Evolutionary conservation across 2,888 invertebrate genomes (phyloP), one percentile per base, ranked within the genome.

Genomic region (Phlogophora meticulosa): DNA sequence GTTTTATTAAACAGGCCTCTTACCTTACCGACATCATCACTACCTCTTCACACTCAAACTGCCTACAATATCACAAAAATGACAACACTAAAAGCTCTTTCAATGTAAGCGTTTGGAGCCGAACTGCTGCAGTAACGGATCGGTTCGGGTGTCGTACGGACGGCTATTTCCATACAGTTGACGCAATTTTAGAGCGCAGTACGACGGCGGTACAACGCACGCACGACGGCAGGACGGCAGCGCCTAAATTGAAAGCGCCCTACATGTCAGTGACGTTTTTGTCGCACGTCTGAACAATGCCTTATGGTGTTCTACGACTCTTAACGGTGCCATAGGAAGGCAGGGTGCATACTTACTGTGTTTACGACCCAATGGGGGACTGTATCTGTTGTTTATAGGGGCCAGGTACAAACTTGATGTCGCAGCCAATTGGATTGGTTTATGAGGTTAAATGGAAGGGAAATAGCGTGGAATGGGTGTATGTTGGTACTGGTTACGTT

Each of bases 311-410:
- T 49, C 57, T 49, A 32, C 22, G 42, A 58, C 28, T 56, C 43
- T 49, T 71, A 62, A 40, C 7, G 63, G 38, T 20, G 34, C 10
- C 40, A 42, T 36, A 36, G 46, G n/a, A 28, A 24, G 4, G 40
- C 40, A 60, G 75, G 71, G 51, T 75, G 76, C 76, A 71, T 59
- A 76, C 75, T 75, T 71, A 76, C 5, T 61, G 58, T 76, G 65
- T 75, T 75, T 75, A 75, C 71, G 75, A 71, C 42, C 38, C 61
- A 13, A 58, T 38, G 55, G 71, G 65, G 71, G 20, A 60, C 61
- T 38, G 58, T 76, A 55, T 65, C 57, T 53, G 65, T 61, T 65
- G 53, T 65, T 64, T 71, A 65, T 61, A 46, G 53, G 53, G 48
- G 15, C 4, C 61, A 64, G 74, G 73, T 68, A 74, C 34, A 59